Evolutionary conservation across 2,888 invertebrate species (phyloP), one percentile per base, ranked within the genome.

Genomic region (Criorhina ranunculi): DNA sequence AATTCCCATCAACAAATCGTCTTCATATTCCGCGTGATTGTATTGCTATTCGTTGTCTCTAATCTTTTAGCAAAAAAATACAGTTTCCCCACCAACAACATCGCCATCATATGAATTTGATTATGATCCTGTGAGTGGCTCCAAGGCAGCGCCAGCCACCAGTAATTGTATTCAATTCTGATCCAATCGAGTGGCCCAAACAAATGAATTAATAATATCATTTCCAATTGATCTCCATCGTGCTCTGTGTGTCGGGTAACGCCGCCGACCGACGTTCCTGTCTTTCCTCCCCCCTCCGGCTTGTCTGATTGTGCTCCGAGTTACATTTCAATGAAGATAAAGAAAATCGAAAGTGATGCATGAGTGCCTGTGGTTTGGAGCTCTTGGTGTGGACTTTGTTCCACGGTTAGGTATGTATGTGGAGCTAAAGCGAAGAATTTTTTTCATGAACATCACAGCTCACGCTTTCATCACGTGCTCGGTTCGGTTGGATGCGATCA

Each of bases 381-480:
- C 11, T n/a, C 11, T 17, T 12, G 67, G 49, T 11, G 6, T 40
- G 64, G 75, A 81, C 80, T 81, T 81, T 81, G 80, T 40, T 15
- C 49, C 31, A 19, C 9, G n/a, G 24, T 24, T 12, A 12, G 1
- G 4, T 2, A 24, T 11, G 8, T 37, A 9, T 42, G 53, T 17
- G 11, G 11, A 31, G 51, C 51, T 7, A n/a, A 46, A 53, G 29
- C 24, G 33, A 55, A 53, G 42, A 60, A 19, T 11, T 24, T 4
- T 59, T 11, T 24, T 4, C 46, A 29, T 55, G 60, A 64, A 66
- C 37, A 70, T 9, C n/a, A 15, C 15, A 59, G 66, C 53, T 62
- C 85, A 85, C 79, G 85, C 85, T 80, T 85, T 60, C 59, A 85
- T 85, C 85, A 80, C 85, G 80, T 85, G 85, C 64, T 85, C 70